Evolutionary conservation across 2,888 invertebrate species (phyloP), one percentile per base, ranked within the genome.

Genomic region (Drosophila prostipennis): DNA sequence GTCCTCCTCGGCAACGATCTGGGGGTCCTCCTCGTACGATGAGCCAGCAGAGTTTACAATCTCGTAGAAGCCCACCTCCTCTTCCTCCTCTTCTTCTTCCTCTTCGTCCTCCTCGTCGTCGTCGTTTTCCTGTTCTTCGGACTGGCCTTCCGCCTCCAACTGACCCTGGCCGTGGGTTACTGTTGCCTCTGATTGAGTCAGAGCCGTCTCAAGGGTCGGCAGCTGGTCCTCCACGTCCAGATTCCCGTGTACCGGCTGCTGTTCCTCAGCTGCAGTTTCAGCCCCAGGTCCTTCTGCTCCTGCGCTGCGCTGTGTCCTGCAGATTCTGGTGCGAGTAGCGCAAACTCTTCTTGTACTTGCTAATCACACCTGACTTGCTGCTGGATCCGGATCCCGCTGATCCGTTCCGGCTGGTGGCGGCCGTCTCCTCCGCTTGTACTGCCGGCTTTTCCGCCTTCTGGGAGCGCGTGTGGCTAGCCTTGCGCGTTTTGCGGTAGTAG

Each of bases 401-500:
- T 51, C 72, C 77, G 53, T 52, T 59, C 75, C 79, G 37, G 64
- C 46, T 46, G 39, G 32, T 48, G 39, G 70, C 34, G 6, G 63
- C 42, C 8, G 32, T 42, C 37, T 80, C 74, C 32, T 67, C 45
- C n/a, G 26, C 60, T 32, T 68, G 64, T n/a, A 57, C 48, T 13
- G 60, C 36, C 39, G 45, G 70, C n/a, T n/a, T 65, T 11, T 63
- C 64, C 36, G 67, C 68, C 55, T 85, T 87, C 6, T 63, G 63
- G 23, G 61, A 70, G 16, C 78, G 74, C 5, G 73, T 77, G 34
- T 90, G 88, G 72, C 86, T 91, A 54, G 90, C 78, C 72, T 90
- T 90, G 36, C 91, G 89, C 49, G 91, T 92, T 79, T 91, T 91
- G 51, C 91, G 91, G 79, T 91, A 91, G 74, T 91, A 91, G 69